These are phyloP conservation scores for Phaethornis superciliosus DNA, from an alignment of 2,113 vertebrate genomes.

Conservation along the genomic window DNA sequence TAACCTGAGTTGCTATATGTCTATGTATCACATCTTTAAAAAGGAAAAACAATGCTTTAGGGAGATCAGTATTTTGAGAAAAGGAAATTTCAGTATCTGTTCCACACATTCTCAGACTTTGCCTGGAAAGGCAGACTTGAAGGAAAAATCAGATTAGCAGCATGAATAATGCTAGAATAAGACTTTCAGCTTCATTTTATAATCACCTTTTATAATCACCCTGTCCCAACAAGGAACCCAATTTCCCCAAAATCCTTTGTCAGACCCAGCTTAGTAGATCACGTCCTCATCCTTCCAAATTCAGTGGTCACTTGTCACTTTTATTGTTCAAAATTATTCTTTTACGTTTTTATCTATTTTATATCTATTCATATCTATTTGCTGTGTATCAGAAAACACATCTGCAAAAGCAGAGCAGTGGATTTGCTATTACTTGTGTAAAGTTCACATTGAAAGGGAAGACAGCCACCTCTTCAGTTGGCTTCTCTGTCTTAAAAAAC, in stretches of 20 bases:
- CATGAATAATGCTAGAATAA: background rate
- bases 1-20: background rate
- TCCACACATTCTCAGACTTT: background rate
- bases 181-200: background rate
- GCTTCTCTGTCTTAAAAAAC: background rate
- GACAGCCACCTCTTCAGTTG: background rate
- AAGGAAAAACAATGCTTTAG: background rate
- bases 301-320: rapidly evolving
- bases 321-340: background rate
- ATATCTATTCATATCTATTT: background rate
- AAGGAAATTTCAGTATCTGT: background rate
- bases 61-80: background rate
- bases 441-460: background rate
- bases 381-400: background rate
- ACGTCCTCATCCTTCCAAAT: background rate
- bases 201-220: rapidly evolving
- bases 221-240: background rate
- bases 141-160: background rate
- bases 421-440: background rate
- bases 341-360: background rate
- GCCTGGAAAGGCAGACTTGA: background rate
- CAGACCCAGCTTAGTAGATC: background rate
- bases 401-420: background rate
- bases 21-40: background rate
- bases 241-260: background rate